Evolutionary conservation across 2,113 vertebrate species (phyloP), one percentile per base, ranked within the genome.

Genomic region (Anarrhichthys ocellatus): DNA sequence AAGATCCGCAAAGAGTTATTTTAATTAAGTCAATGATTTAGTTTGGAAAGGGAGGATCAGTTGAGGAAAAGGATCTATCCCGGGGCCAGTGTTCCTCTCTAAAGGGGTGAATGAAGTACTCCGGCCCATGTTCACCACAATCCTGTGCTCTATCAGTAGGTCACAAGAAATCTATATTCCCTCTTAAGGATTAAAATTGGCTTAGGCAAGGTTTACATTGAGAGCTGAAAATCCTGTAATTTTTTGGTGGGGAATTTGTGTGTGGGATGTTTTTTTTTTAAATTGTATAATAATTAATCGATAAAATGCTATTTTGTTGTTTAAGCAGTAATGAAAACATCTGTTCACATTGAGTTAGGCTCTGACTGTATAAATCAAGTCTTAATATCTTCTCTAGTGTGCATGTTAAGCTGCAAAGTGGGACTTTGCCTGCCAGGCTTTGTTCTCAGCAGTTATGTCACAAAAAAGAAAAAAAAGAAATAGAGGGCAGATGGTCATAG

Each of bases 161-260:
- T 88, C 85, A 87, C 38, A 90, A 81, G 72, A 89, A 73, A 89
- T 81, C 27, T 68, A 56, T 58, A 46, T 20, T 61, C 56, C 76
- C 54, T 65, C 58, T 82, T 58, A 56, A 18, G 78, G 90, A 90
- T 87, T 87, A 82, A 68, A 82, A 56, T 13, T 3, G 82, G n/a
- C n/a, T 65, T 70, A 82, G 18, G 14, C 0, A 1, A 70, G 50
- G 63, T 74, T 67, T 65, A 77, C 7, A 52, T 18, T 22, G 46
- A 29, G 44, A 61, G 32, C 10, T 59, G 52, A 62, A 68, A 74
- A 63, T 50, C 15, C 20, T 34, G 22, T 52, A 61, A 2, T 66
- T 24, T 52, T 34, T 50, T 29, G 56, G 6, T 0, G 52, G 9
- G 24, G 10, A 24, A 10, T 24, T 50, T 61, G n/a, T 38, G 1